phyloP scores from a whole-genome alignment of 2,797 vertebrate species.

The Ctenopoma multispine region DNA sequence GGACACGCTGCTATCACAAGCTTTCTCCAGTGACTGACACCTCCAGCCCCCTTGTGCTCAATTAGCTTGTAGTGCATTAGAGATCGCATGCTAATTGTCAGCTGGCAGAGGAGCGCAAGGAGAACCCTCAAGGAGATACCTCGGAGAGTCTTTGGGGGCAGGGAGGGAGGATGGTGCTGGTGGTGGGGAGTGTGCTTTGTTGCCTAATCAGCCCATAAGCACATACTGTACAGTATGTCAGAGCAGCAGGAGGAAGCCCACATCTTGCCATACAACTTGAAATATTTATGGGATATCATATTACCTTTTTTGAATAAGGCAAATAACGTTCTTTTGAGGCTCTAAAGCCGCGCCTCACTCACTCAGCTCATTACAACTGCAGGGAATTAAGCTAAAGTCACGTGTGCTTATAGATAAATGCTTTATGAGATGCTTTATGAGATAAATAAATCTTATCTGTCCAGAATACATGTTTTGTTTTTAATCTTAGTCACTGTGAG shows the following conservation, averaged over 20 bases:
- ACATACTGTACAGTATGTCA: conserved; percentile 47
- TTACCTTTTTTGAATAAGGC: conserved; percentile 72
- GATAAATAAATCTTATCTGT: conserved; percentile 1
- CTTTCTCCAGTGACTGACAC: conserved; percentile 77
- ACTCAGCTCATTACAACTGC: neutral
- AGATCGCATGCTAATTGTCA: conserved; percentile 79
- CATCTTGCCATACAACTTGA: conserved; percentile 63
- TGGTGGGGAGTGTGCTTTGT: conserved; percentile 53
- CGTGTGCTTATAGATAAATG: conserved; percentile 4
- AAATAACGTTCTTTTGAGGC: conserved; percentile 52
- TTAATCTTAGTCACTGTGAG: neutral
- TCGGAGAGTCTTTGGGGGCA: conserved; percentile 55
- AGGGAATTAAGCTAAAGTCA: neutral
- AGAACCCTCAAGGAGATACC: conserved; percentile 75
- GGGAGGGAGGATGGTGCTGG: neutral
- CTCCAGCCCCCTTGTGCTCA: conserved; percentile 78
- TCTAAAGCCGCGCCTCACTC: conserved; percentile 25
- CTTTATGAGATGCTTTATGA: no score
- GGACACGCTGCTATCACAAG: conserved; percentile 34
- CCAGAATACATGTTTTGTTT: neutral
- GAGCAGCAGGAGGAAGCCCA: conserved; percentile 59
- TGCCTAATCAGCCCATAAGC: conserved; percentile 62
- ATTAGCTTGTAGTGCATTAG: conserved; percentile 79
- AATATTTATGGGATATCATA: conserved; percentile 80
- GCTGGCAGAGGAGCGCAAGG: conserved; percentile 70